Evolutionary conservation across 2,888 invertebrate genomes (phyloP).

Genomic region (Pterobdella sp.): DNA sequence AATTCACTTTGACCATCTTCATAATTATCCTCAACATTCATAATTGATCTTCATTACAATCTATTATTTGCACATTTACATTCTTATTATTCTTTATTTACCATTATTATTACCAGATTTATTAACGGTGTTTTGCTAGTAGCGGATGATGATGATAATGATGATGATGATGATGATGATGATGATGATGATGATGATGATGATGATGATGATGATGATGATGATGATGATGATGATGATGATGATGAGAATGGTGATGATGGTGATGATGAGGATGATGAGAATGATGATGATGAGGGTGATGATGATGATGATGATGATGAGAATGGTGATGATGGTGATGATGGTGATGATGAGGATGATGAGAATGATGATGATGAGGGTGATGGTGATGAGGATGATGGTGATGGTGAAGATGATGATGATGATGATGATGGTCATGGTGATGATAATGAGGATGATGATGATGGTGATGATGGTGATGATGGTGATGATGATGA

Average conservation of each 20-base stretch:
- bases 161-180: slow-evolving; percentile 30
- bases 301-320: not conserved
- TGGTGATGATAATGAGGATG: too few species aligned
- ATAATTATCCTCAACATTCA: too few species aligned
- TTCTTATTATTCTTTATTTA: too few species aligned
- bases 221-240: slow-evolving; percentile 1
- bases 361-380: slow-evolving; percentile 13
- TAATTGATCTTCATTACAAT: too few species aligned
- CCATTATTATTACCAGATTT: too few species aligned
- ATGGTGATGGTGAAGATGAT: not conserved
- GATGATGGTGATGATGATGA: not conserved
- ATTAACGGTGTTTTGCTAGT: too few species aligned
- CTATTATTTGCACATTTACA: too few species aligned
- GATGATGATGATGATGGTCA: slow-evolving; percentile 9
- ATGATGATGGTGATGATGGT: too few species aligned
- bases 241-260: slow-evolving; percentile 6
- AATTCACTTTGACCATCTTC: too few species aligned
- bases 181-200: slow-evolving; percentile 31
- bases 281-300: slow-evolving; percentile 5
- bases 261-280: slow-evolving; percentile 16
- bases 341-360: not conserved
- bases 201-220: slow-evolving; percentile 29
- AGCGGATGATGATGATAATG: slow-evolving; percentile 28
- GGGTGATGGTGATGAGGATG: slow-evolving; percentile 4
- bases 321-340: not conserved